Evolutionary conservation across 2,888 invertebrate species (phyloP).

Genomic region (Pyrrhia umbra): DNA sequence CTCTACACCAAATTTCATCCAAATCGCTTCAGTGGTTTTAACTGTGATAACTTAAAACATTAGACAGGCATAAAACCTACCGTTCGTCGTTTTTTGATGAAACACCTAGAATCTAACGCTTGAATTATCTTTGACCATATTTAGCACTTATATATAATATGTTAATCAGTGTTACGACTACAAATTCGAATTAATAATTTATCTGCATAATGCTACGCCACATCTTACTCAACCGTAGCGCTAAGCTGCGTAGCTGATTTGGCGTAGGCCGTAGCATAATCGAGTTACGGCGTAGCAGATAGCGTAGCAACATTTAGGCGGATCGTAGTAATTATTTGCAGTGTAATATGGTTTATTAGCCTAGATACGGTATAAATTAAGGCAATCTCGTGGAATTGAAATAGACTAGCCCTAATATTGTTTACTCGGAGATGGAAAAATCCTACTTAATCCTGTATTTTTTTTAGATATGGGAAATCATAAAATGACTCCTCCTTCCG

Average conservation of each 20-base stretch:
- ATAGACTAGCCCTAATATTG: neutral
- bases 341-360: neutral
- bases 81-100: no score
- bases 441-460: no score
- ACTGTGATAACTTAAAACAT: no score
- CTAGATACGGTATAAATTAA: neutral
- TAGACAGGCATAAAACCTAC: no score
- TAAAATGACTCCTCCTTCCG: no score
- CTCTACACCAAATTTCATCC: no score
- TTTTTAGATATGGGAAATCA: no score
- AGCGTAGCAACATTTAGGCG: neutral
- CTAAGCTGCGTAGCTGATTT: neutral
- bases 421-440: no score
- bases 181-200: neutral
- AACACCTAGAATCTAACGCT: no score
- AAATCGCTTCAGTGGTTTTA: no score
- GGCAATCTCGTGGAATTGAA: neutral
- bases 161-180: neutral
- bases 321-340: neutral
- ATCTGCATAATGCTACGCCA: neutral
- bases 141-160: no score
- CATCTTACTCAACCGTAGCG: neutral
- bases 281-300: slow-evolving; percentile 8
- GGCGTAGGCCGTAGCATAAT: slow-evolving; percentile 6
- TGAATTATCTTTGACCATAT: no score